Evolutionary conservation across 2,888 invertebrate species (phyloP), one percentile per base, ranked within the genome.

Genomic region (Leptopilina drosophilae): DNA sequence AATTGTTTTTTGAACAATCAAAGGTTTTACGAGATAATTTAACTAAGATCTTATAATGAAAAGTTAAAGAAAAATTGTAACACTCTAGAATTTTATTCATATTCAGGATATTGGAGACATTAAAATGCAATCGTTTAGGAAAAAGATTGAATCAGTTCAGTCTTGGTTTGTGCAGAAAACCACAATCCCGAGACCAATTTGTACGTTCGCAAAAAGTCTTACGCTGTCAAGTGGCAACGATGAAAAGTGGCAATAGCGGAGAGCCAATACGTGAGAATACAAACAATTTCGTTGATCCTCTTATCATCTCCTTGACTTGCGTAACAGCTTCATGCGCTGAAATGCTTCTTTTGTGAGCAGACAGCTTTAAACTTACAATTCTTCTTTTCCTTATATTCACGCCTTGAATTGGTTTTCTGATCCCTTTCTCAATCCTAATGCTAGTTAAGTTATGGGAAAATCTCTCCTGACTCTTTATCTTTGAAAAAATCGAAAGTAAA

Each of bases 71-170:
- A 42, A 42, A 1, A 8, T 42, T 42, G 6, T 42, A 42, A 8
- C 42, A 42, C 5, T 42, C 42, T 42, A 42, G 8, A 42, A 42
- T 42, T 62, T 62, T 20, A 15, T 15, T 8, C 62, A 1, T 62
- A 7, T 62, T 53, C 49, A 14, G 33, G 33, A 53, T 20, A 14
- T 42, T 20, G 46, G 53, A 53, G 26, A 56, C 26, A 73, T 66
- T 66, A 59, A 62, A 59, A 76, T 77, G 69, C 64, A 59, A 40
- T 78, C 76, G 67, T 91, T 91, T 91, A 89, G 88, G 88, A 89
- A 86, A 20, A 88, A 89, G 88, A 91, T 91, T 91, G 90, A 90
- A 91, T 91, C 87, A 89, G 88, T 82, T 80, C 11, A 80, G 81
- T 79, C 79, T 82, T 80, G 64, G 76, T 64, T 53, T 20, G 62